Conservation (phyloP, 2,113 vertebrate species). For the Peucedramus taeniatus region DNA sequence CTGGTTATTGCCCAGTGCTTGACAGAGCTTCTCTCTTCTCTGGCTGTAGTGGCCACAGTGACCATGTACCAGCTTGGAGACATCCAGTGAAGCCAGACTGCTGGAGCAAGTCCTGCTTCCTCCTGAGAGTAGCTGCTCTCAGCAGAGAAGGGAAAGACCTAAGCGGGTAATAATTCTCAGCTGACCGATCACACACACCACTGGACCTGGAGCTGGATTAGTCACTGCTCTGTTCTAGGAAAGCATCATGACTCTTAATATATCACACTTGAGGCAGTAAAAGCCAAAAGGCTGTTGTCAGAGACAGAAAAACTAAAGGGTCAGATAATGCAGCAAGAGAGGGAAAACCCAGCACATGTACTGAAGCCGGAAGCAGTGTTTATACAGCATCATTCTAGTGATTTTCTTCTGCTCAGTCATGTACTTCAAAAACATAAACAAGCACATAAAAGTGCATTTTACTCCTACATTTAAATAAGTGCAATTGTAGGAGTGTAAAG, state of each 20-base stretch:
- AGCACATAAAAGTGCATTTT: neutral
- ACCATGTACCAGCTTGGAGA: neutral
- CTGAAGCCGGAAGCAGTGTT: neutral
- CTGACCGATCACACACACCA: neutral
- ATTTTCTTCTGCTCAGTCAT: neutral
- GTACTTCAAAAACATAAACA: neutral
- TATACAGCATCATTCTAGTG: neutral
- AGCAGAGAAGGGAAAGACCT: neutral
- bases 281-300: neutral
- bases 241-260: constrained; percentile 15
- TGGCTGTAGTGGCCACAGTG: neutral
- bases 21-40: neutral
- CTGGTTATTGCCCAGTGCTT: neutral
- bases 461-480: neutral
- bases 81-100: neutral
- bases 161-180: constrained; percentile 27
- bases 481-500: neutral
- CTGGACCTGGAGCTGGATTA: neutral
- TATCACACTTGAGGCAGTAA: constrained; percentile 3
- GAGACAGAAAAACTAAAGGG: neutral
- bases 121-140: neutral
- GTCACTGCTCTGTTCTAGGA: constrained; percentile 48
- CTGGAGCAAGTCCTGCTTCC: neutral
- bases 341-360: neutral
- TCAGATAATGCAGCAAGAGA: neutral